Evolutionary conservation across 1,140 invertebrate species (phyloP), one percentile per base, ranked within the genome.

Genomic region (Steinernema feltiae): DNA sequence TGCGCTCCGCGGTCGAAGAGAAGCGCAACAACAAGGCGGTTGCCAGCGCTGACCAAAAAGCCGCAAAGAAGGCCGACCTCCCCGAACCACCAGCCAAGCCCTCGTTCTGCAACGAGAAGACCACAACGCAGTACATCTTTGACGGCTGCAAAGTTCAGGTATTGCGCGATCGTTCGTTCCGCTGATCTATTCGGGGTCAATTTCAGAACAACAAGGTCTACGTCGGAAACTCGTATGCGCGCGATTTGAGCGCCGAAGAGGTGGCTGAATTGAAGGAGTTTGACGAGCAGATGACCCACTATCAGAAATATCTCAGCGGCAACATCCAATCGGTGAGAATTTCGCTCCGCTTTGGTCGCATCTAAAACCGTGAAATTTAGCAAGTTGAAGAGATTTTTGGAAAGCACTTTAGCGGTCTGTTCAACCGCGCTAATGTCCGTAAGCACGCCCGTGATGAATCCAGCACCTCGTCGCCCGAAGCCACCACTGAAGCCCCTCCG

Each of bases 51-150:
- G 73, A 17, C 70, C 29, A 41, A 30, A 69, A 48, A 35, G 30
- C 48, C 29, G 30, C n/a, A 1, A 27, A 48, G 7, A 69, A 69
- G 71, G 48, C 69, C 74, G 30, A 46, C 18, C 31, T 71, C 69
- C 76, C 77, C 30, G 70, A 81, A 31, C 73, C 80, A 27, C 80
- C 80, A 24, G 75, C 74, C 48, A 81, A 82, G 41, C 80, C 80
- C 32, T 76, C 73, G 1, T 81, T 81, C 80, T 81, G 80, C 78
- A 69, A 32, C 32, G 80, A 84, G 48, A 85, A 82, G 32, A 80
- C 82, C n/a, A 86, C 84, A 1, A 84, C 83, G 30, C 83, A 84
- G 75, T 84, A 84, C 78, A 76, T 85, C 71, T 84, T 84, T 69
- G 80, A 80, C 53, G 79, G 79, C 24, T 80, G 79, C 69, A 83